Evolutionary conservation across 2,113 vertebrate genomes (phyloP).

Genomic region (Tauraco erythrolophus): DNA sequence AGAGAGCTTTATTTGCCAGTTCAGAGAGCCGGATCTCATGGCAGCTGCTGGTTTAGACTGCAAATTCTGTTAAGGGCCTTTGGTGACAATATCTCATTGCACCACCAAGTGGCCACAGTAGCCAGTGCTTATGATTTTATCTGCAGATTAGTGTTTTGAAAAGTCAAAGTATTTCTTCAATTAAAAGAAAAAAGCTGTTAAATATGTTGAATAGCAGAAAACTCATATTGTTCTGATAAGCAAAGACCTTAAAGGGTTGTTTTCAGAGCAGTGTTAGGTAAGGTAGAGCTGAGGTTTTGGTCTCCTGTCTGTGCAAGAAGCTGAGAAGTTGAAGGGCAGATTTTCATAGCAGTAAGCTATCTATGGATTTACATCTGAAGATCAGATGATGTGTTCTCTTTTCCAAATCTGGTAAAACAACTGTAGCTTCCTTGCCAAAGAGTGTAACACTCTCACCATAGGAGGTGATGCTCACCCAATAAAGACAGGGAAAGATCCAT

Average conservation of each 20-base stretch:
- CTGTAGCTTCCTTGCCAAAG: not conserved
- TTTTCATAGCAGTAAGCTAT: not conserved
- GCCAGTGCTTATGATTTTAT: not conserved
- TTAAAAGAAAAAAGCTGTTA: not conserved
- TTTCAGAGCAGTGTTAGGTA: not conserved
- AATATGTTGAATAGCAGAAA: not conserved
- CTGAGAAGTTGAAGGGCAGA: not conserved
- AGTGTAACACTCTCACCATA: too few relatives aligned
- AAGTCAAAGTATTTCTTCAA: not conserved
- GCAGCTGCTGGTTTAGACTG: not conserved
- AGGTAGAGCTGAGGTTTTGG: not conserved
- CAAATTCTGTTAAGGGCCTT: not conserved
- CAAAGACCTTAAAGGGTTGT: not conserved
- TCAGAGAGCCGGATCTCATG: not conserved
- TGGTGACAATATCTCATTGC: not conserved
- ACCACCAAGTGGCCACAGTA: constrained; percentile 38
- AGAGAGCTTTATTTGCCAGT: not conserved
- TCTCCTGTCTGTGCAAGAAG: not conserved
- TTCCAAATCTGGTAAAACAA: not conserved
- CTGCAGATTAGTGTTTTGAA: not conserved
- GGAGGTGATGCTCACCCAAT: not conserved
- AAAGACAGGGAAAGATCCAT: not conserved
- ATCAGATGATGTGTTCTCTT: not conserved
- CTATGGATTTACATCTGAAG: not conserved
- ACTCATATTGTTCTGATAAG: not conserved